These are phyloP conservation scores for Echinometra lucunter DNA, from an alignment of 53 echinoderm and acorn worm genomes.

Conservation along the genomic window DNA sequence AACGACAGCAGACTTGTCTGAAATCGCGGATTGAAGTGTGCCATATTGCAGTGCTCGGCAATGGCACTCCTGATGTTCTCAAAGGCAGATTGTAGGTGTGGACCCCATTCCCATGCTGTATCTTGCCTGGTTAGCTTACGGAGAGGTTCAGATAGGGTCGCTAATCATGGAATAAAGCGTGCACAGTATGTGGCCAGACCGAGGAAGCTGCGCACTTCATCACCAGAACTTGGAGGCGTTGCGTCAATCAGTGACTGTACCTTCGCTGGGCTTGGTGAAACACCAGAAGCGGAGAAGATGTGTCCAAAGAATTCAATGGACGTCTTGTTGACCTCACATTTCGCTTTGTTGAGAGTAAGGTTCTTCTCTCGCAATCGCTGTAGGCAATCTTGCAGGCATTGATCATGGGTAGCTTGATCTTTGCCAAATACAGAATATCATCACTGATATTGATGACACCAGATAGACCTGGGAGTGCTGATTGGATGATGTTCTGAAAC, in stretches of 20 bases:
- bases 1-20: slow-evolving; percentile 23
- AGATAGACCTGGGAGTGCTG: slow-evolving; percentile 62
- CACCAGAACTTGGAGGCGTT: slow-evolving; percentile 19
- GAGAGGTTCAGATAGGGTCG: slow-evolving; percentile 67
- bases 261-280: slow-evolving; percentile 65
- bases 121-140: background rate
- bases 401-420: slow-evolving; percentile 67
- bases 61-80: background rate
- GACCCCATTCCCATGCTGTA: slow-evolving; percentile 1
- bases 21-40: slow-evolving; percentile 38
- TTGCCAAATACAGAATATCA: background rate
- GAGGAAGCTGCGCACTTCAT: slow-evolving; percentile 73
- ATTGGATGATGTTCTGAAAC: slow-evolving; percentile 74
- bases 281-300: slow-evolving; percentile 21
- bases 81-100: background rate
- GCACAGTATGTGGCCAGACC: slow-evolving; percentile 72
- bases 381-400: slow-evolving; percentile 60
- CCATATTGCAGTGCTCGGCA: background rate
- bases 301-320: slow-evolving; percentile 74
- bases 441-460: slow-evolving; percentile 62
- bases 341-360: slow-evolving; percentile 74
- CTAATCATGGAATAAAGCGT: slow-evolving; percentile 62
- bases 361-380: slow-evolving; percentile 74
- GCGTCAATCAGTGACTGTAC: slow-evolving; percentile 48
- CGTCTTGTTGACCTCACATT: slow-evolving; percentile 57